Evolutionary conservation across 2,888 invertebrate species (phyloP).

Genomic region (Tenthredo amoena): DNA sequence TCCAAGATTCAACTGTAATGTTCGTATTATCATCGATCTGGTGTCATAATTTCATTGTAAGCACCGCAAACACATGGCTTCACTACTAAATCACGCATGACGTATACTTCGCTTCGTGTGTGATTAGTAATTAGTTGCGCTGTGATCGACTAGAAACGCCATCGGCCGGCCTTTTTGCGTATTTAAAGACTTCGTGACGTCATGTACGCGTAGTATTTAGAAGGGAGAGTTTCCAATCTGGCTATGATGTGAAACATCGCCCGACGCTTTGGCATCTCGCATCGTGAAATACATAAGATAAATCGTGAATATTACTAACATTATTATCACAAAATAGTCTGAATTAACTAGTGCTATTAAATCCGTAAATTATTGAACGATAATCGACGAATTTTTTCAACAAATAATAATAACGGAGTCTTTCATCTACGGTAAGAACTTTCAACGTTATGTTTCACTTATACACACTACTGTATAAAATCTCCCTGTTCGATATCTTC

Average conservation of each 20-base stretch:
- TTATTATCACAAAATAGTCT: neutral
- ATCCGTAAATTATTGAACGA: neutral
- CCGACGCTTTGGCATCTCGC: conserved; percentile 42
- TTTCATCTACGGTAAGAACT: neutral
- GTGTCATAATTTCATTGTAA: neutral
- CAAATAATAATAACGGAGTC: neutral
- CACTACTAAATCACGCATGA: neutral
- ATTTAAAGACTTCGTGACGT: neutral
- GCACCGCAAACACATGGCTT: conserved; percentile 10
- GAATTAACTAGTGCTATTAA: neutral
- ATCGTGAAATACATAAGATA: neutral
- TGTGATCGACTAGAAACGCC: neutral
- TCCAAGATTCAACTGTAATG: neutral
- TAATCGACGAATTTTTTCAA: neutral
- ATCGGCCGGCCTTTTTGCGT: neutral
- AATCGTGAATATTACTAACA: neutral
- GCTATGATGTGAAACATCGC: neutral
- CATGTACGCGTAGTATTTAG: neutral
- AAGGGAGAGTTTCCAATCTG: neutral
- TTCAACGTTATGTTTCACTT: neutral
- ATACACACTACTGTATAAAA: neutral
- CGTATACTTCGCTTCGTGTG: neutral
- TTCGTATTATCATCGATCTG: conserved; percentile 4
- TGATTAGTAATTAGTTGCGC: neutral
- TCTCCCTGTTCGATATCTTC: conserved; percentile 2